Base-by-base conservation (phyloP, 2,113 vertebrate species). In the Albula goreensis region DNA sequence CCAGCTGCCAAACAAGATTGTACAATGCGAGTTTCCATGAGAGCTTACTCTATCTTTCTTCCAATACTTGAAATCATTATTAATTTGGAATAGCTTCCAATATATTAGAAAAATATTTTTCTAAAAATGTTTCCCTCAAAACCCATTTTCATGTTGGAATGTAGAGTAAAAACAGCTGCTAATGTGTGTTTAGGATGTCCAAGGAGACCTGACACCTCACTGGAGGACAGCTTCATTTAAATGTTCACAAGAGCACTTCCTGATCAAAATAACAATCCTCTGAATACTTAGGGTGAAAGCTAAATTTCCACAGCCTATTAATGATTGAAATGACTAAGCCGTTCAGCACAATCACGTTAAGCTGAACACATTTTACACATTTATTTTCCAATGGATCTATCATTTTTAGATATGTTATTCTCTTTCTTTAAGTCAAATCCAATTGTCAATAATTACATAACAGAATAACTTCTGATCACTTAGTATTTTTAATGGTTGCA, bases 101-200 rank as follows among this genome's bases (percentile, higher is more conserved):
- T 70, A 70, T 70, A 70, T 70, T 70, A 70, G 63, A 70, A 70
- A 70, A 70, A 70, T 70, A 70, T 19, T 17, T n/a, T n/a, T n/a
- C n/a, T n/a, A n/a, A n/a, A n/a, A n/a, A 17, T 4, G 17, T 22
- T n/a, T 70, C 63, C 63, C 17, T 17, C 9, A 2, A 60, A 56
- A 12, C 53, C 12, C 53, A 56, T 8, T 56, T 56, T 56, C 53
- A 60, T 10, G 11, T 15, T n/a, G 17, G 63, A 70, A 13, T 60
- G 56, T 15, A 15, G 11, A 60, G 11, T 7, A 12, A 12, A 60
- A 60, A 60, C 56, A 60, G 56, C 10, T 10, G 56, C 10, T 60
- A 11, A 60, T 60, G 56, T 60, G 17, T 15, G 17, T 60, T 60
- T 12, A 15, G 56, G 17, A 17, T 70, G 3, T 8, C 19, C 63